Conservation (phyloP, 1,140 invertebrate species). For the Heliconius melpomene region DNA sequence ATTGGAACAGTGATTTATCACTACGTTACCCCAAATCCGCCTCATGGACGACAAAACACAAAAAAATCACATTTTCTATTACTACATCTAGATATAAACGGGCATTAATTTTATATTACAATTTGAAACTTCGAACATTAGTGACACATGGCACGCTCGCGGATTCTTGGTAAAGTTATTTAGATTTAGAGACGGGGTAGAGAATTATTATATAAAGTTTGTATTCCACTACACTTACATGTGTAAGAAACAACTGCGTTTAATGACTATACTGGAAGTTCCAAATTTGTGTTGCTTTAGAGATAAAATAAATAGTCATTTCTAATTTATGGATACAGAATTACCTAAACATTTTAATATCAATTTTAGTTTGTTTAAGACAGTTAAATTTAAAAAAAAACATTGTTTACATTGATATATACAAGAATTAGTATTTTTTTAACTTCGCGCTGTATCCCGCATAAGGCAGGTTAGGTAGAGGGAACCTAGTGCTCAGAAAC, state of each 20-base stretch:
- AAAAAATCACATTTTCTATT: neutral
- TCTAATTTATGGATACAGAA: neutral
- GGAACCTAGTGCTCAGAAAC: too few species aligned
- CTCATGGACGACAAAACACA: neutral
- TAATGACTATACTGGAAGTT: neutral
- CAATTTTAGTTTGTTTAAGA: neutral
- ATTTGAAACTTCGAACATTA: constrained; percentile 19
- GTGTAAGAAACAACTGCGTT: constrained; percentile 6
- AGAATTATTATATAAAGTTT: constrained; percentile 8
- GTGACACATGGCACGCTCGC: constrained; percentile 8
- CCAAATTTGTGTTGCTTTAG: neutral
- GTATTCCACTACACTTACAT: constrained; percentile 4
- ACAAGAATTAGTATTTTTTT: neutral
- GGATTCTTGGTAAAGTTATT: constrained; percentile 15
- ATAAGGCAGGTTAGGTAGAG: too few species aligned
- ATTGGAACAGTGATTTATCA: too few species aligned
- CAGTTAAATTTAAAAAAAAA: neutral
- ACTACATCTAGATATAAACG: neutral
- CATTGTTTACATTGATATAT: too few species aligned
- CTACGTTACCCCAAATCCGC: too few species aligned
- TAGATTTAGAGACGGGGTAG: constrained; percentile 3
- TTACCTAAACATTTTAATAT: neutral
- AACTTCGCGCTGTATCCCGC: neutral
- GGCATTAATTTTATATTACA: constrained; percentile 1
- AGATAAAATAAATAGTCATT: constrained; percentile 4